Evolutionary conservation across 2,113 vertebrate genomes (phyloP).

Genomic region (Thamnaconus septentrionalis): DNA sequence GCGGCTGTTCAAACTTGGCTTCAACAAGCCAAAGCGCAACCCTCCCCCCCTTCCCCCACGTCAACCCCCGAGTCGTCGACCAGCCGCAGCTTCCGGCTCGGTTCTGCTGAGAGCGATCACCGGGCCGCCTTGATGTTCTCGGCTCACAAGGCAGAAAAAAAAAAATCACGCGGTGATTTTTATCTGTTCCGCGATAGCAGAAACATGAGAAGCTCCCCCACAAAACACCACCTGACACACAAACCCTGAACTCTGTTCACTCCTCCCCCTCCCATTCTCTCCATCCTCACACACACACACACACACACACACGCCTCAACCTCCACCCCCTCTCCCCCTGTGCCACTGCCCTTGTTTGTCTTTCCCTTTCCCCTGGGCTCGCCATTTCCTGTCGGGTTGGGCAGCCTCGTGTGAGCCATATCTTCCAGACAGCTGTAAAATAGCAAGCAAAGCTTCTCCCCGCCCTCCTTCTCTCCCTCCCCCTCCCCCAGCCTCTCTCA

Average conservation of each 20-base stretch:
- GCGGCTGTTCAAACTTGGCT: constrained; percentile 34
- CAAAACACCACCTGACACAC: constrained; percentile 73
- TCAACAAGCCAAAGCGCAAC: constrained; percentile 6
- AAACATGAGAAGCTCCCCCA: constrained; percentile 68
- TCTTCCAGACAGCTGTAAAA: constrained; percentile 76
- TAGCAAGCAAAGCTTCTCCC: constrained; percentile 54
- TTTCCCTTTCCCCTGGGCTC: constrained; percentile 79
- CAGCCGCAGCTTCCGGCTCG: too few species aligned
- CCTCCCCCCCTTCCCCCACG: too few species aligned
- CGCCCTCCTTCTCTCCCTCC: constrained; percentile 47
- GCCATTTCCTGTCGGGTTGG: constrained; percentile 77
- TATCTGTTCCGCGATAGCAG: constrained; percentile 62
- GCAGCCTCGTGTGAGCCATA: constrained; percentile 76
- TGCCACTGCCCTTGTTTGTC: constrained; percentile 79
- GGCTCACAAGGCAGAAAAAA: background rate
- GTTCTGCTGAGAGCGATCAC: too few species aligned
- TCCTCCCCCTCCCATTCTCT: constrained; percentile 55
- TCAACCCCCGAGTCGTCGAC: too few species aligned
- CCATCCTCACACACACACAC: constrained; percentile 5
- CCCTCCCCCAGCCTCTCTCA: constrained; percentile 1
- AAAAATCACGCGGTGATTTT: constrained; percentile 64
- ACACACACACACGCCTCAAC: background rate
- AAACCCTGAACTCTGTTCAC: constrained; percentile 58
- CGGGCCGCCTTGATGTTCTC: too few species aligned
- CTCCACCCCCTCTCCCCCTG: constrained; percentile 29